phyloP scores from a whole-genome alignment of 2,888 invertebrate species.

The Meiosimyza platycephala region DNA sequence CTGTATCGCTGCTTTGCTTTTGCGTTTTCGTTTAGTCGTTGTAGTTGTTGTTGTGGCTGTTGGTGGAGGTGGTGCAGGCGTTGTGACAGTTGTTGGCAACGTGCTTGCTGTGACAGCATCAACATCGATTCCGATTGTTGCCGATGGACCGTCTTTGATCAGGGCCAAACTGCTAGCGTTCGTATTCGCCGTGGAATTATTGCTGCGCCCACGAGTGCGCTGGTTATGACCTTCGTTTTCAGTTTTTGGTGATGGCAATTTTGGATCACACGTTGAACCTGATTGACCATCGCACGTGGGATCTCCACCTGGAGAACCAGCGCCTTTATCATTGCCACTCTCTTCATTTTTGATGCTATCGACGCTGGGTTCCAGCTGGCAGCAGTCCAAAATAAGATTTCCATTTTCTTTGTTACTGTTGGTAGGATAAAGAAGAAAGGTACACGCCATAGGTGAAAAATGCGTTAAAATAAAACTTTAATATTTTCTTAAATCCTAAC shows the following conservation, averaged over 20 bases:
- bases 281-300: slow-evolving; percentile 69
- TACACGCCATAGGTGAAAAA: neutral
- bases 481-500: slow-evolving; percentile 7
- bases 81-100: slow-evolving; percentile 53
- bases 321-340: slow-evolving; percentile 77
- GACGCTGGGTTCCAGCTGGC: slow-evolving; percentile 87
- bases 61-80: slow-evolving; percentile 36
- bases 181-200: slow-evolving; percentile 59
- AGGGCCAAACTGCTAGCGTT: slow-evolving; percentile 55
- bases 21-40: slow-evolving; percentile 71
- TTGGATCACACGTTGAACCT: slow-evolving; percentile 63
- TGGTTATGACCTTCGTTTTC: slow-evolving; percentile 58
- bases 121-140: slow-evolving; percentile 50
- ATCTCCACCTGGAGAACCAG: slow-evolving; percentile 91
- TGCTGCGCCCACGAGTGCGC: slow-evolving; percentile 54
- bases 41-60: slow-evolving; percentile 42
- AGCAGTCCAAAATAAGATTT: slow-evolving; percentile 93
- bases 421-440: neutral
- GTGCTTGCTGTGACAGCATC: slow-evolving; percentile 46
- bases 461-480: too few species aligned
- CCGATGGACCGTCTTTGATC: slow-evolving; percentile 56
- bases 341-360: slow-evolving; percentile 84
- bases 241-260: slow-evolving; percentile 67
- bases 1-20: slow-evolving; percentile 68
- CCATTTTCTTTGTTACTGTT: slow-evolving; percentile 76